Base-by-base conservation (phyloP, 1,140 invertebrate species). In the Macrosteles quadrilineatus region DNA sequence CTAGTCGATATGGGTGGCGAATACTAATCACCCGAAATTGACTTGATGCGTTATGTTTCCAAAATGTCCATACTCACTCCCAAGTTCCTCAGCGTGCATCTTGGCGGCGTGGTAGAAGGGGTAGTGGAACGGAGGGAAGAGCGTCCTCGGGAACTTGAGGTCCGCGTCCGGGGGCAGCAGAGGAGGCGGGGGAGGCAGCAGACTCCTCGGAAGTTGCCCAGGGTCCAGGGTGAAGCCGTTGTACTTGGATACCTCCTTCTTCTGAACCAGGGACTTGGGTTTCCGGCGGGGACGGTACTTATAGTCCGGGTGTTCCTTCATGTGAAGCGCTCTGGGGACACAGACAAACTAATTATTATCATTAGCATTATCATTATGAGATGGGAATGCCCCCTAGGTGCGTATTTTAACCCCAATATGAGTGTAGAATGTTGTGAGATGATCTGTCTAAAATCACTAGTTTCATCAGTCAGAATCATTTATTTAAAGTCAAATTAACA, bases 261-360 rank as follows among this genome's bases (percentile, higher is more conserved):
- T 92, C 66, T 73, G 71, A 65, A 91, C 77, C 14, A 85, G 73
- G 0, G 83, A 81, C 78, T 98, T 98, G 0, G 96, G 96, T 81
- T 97, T 97, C 73, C 94, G 84, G 63, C 95, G 85, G 14, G 95
- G 95, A 31, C 95, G 87, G 81, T 97, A 97, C 82, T 97, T 97
- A 86, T 97, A 97, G 80, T 97, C 95, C 3, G 95, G 95, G 79
- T 97, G 94, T 79, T 97, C 95, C 82, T 96, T 96, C 96, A 98
- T 98, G 84, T 98, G 96, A 12, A 97, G 85, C 23, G 95, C 94
- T 80, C 92, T 94, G 84, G 21, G 82, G 4, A 36, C 32, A 36
- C 14, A 6, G 4, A 36, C 32, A 36, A n/a, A n/a, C n/a, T n/a
- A n/a, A n/a, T n/a, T n/a, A n/a, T n/a, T n/a, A n/a, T n/a, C n/a